Conservation (phyloP, 2,113 vertebrate genomes). For the Cryptomyrus ogoouensis region DNA sequence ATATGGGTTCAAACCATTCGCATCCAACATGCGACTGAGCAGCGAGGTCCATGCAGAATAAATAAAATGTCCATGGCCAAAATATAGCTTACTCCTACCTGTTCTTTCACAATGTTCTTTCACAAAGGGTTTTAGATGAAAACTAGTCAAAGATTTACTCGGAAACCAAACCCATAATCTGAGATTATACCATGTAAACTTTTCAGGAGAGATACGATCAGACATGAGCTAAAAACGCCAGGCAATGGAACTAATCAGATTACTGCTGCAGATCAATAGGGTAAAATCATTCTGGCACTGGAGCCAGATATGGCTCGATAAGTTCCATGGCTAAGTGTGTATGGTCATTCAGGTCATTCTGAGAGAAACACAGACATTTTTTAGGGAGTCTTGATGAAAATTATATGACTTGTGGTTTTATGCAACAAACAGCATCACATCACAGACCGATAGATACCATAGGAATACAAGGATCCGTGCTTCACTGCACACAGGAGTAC, state of each 20-base stretch:
- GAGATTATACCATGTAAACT: neutral
- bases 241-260: neutral
- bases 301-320: neutral
- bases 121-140: neutral
- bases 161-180: neutral
- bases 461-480: neutral
- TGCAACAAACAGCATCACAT: neutral
- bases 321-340: neutral
- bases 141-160: neutral
- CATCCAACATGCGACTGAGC: neutral
- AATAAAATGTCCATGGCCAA: neutral
- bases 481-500: neutral
- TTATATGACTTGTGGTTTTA: neutral
- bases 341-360: neutral
- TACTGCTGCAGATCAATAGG: neutral
- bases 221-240: neutral
- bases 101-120: neutral
- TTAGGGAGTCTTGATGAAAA: neutral
- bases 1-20: neutral
- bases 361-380: neutral
- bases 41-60: neutral
- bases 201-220: neutral
- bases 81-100: neutral
- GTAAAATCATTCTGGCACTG: neutral
- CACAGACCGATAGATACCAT: neutral